phyloP scores from a whole-genome alignment of 2,797 vertebrate species.

The Chanos chanos region DNA sequence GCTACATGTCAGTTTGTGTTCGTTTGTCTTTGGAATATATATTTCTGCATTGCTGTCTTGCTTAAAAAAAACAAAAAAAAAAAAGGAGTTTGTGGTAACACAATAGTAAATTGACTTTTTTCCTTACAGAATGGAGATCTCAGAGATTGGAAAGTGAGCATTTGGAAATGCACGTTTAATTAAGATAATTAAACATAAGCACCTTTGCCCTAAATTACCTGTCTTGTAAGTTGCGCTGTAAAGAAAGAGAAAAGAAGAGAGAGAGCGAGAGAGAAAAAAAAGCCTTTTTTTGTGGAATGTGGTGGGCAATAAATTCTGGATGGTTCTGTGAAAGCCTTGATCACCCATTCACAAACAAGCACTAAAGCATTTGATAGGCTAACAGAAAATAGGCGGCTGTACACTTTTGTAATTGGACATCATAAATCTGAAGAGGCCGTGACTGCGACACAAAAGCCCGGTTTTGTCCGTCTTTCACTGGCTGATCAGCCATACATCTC shows the following conservation, averaged over 20 bases:
- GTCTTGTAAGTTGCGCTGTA: conserved; percentile 43
- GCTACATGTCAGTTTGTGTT: too few relatives aligned
- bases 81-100: conserved; percentile 60
- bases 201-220: conserved; percentile 68
- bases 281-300: conserved; percentile 40
- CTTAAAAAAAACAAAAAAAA: too few relatives aligned
- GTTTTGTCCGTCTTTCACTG: conserved; percentile 75
- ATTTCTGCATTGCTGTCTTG: too few relatives aligned
- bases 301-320: conserved; percentile 63
- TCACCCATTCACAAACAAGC: conserved; percentile 73
- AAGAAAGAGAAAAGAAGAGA: not conserved
- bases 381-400: conserved; percentile 82
- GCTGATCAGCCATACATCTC: conserved; percentile 81
- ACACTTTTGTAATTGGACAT: conserved; percentile 77
- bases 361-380: conserved; percentile 79
- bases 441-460: conserved; percentile 79
- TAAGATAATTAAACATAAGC: conserved; percentile 73
- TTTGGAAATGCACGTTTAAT: conserved; percentile 66
- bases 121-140: conserved; percentile 51
- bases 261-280: conserved; percentile 30
- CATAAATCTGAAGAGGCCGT: conserved; percentile 87
- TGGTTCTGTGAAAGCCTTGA: conserved; percentile 67
- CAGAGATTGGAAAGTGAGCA: conserved; percentile 33
- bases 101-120: conserved; percentile 57
- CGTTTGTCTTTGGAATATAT: too few relatives aligned